Conservation (phyloP, 2,113 vertebrate species). For the Sialia sialis region DNA sequence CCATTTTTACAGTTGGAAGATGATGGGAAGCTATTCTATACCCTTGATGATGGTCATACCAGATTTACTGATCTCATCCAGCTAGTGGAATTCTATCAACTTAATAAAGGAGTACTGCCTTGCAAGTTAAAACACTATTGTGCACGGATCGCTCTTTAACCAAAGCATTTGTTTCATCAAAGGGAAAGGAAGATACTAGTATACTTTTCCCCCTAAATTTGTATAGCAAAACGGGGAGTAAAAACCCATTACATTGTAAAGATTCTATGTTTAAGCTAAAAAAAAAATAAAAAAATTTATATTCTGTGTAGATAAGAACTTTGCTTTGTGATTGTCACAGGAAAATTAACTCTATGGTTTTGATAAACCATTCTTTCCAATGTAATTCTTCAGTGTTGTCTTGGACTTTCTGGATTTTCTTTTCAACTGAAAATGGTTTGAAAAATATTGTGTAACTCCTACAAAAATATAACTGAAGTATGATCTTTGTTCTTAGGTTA, state of each 20-base stretch:
- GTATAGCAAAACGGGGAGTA: not conserved
- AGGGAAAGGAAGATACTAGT: slow-evolving; percentile 20
- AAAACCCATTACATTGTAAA: slow-evolving; percentile 12
- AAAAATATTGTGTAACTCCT: not conserved
- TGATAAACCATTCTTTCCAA: slow-evolving; percentile 4
- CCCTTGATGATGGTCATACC: slow-evolving; percentile 93
- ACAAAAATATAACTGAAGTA: not conserved
- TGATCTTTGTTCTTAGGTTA: slow-evolving; percentile 14
- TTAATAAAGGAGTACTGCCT: slow-evolving; percentile 92
- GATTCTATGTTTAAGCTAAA: slow-evolving; percentile 47
- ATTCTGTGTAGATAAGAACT: slow-evolving; percentile 50
- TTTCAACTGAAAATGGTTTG: not conserved
- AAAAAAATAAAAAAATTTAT: slow-evolving; percentile 18
- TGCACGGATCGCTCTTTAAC: slow-evolving; percentile 83
- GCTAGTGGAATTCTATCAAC: slow-evolving; percentile 96
- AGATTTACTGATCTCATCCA: slow-evolving; percentile 96
- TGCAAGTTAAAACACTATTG: slow-evolving; percentile 97
- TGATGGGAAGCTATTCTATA: slow-evolving; percentile 87
- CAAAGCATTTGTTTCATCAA: slow-evolving; percentile 36
- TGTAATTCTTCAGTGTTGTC: slow-evolving; percentile 64
- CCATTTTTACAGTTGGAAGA: slow-evolving; percentile 83
- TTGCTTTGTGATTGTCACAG: slow-evolving; percentile 53
- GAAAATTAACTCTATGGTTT: slow-evolving; percentile 57
- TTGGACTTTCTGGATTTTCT: not conserved
- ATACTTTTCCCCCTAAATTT: not conserved